phyloP scores from a whole-genome alignment of 2,888 invertebrate species.

The Ornithoptera alexandrae region DNA sequence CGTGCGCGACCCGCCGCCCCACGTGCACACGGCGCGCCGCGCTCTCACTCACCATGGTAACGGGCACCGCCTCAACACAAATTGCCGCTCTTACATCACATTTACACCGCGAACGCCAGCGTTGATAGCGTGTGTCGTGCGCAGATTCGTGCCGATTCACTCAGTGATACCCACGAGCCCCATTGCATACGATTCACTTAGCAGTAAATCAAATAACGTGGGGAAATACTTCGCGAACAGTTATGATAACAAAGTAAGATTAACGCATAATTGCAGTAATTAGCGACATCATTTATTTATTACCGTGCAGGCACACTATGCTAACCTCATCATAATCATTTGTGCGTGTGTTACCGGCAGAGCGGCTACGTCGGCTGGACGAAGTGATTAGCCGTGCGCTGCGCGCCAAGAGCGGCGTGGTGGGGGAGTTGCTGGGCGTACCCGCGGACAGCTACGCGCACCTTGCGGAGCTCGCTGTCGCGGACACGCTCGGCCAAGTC shows the following conservation, averaged over 20 bases:
- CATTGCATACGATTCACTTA: too few relatives aligned
- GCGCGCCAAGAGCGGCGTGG: constrained; percentile 56
- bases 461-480: constrained; percentile 63
- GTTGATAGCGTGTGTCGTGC: too few relatives aligned
- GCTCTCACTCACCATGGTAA: constrained; percentile 53
- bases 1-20: constrained; percentile 37
- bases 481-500: constrained; percentile 59
- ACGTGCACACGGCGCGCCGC: constrained; percentile 37
- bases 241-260: too few relatives aligned
- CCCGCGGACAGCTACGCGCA: constrained; percentile 49
- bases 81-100: neutral
- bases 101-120: too few relatives aligned
- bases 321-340: too few relatives aligned
- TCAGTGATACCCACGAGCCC: too few relatives aligned
- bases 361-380: constrained; percentile 68
- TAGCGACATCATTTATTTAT: too few relatives aligned
- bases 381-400: constrained; percentile 55
- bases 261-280: too few relatives aligned
- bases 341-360: constrained; percentile 38
- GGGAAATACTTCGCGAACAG: too few relatives aligned
- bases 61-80: neutral
- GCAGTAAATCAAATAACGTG: too few relatives aligned
- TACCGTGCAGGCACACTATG: too few relatives aligned
- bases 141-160: too few relatives aligned
- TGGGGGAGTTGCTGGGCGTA: constrained; percentile 55